phyloP scores from a whole-genome alignment of 2,888 invertebrate species.

The Helleia helle region DNA sequence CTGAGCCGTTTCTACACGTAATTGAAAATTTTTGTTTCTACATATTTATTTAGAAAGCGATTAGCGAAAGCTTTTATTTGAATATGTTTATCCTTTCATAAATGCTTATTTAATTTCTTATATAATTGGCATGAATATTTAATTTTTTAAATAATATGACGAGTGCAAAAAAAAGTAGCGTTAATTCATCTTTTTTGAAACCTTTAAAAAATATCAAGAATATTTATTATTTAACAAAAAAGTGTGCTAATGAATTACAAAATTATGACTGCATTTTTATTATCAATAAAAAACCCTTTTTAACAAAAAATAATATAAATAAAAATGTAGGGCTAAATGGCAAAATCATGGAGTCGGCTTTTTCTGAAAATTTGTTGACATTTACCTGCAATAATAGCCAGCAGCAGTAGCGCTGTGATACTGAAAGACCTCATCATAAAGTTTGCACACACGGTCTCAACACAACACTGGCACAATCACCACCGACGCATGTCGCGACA shows the following conservation, averaged over 20 bases:
- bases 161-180: no score
- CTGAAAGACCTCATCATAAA: slow-evolving; percentile 53
- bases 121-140: neutral
- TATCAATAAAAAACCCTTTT: no score
- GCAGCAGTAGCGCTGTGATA: slow-evolving; percentile 43
- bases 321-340: no score
- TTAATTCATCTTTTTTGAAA: no score
- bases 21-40: neutral
- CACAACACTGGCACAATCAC: slow-evolving; percentile 57
- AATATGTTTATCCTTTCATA: neutral
- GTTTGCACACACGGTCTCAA: slow-evolving; percentile 34
- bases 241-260: no score
- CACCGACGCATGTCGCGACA: slow-evolving; percentile 54
- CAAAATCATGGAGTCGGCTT: no score
- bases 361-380: no score
- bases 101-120: slow-evolving; percentile 1
- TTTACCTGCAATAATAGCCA: slow-evolving; percentile 57
- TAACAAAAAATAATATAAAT: no score
- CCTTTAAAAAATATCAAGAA: no score
- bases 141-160: neutral
- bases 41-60: slow-evolving; percentile 1
- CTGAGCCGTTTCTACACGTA: neutral
- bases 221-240: no score
- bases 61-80: slow-evolving; percentile 1
- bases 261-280: no score